phyloP scores from a whole-genome alignment of 2,113 vertebrate species.

The Phalacrocorax aristotelis region DNA sequence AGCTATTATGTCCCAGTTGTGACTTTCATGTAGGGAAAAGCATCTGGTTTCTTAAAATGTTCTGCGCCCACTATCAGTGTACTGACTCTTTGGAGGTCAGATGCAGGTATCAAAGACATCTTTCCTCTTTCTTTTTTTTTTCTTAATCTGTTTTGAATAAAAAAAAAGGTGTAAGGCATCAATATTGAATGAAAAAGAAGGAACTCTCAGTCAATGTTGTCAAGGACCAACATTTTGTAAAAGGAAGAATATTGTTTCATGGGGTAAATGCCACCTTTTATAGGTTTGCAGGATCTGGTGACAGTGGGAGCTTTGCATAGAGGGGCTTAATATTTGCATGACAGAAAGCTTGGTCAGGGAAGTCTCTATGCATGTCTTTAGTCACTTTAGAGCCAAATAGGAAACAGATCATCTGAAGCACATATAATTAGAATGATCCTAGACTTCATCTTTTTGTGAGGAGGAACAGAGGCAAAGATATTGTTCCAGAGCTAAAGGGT shows the following conservation, averaged over 20 bases:
- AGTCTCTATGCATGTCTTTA: background rate
- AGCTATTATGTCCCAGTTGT: background rate
- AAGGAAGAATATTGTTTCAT: background rate
- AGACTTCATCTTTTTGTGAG: background rate
- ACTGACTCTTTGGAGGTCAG: background rate
- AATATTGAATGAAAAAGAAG: background rate
- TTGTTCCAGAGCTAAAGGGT: background rate
- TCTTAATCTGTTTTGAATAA: background rate
- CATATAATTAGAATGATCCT: background rate
- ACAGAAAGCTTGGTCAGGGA: background rate
- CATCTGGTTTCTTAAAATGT: background rate
- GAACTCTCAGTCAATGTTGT: background rate
- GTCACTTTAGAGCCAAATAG: background rate
- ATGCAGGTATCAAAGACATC: background rate
- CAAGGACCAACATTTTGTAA: background rate
- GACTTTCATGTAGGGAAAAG: background rate
- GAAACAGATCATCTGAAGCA: background rate
- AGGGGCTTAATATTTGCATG: background rate
- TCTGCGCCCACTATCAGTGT: background rate
- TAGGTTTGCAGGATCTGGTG: background rate
- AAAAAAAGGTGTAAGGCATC: background rate
- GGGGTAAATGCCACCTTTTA: background rate
- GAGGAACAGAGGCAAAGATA: background rate
- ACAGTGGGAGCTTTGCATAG: background rate
- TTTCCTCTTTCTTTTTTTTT: background rate